Base-by-base conservation (phyloP, 2,113 vertebrate genomes). In the Crotalus viridis region DNA sequence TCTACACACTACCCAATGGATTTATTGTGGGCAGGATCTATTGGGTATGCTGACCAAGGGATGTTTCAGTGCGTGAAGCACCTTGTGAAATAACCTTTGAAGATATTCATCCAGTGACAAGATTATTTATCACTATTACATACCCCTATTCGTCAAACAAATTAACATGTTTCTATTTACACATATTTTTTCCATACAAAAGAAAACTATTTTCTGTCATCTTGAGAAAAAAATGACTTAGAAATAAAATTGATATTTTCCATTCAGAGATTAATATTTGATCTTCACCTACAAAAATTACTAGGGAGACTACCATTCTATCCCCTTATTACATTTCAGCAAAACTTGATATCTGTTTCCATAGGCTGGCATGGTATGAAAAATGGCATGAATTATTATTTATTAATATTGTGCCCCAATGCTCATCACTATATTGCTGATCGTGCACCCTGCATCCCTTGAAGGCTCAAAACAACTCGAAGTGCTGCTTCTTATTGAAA, bases 131-230 rank as follows among this genome's bases (percentile, higher is more conserved):
- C 39, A 89, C 17, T 51, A 89, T 51, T 64, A 92, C 59, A 10
- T 92, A 48, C 85, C 52, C n/a, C 52, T 74, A 46, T 85, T 92
- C 64, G 59, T 89, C 64, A 89, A 92, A 57, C 24, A 85, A 89
- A 89, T 85, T 59, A 74, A 1, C 28, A 85, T 59, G 92, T 56
- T 89, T 10, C 7, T 10, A 51, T 89, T 24, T 81, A 13, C n/a
- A 89, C 33, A 48, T 17, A 26, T 89, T 89, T 55, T 88, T 54
- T 57, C 43, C 10, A 89, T 46, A 85, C 88, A 81, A 85, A 92
- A 89, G 13, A 81, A 89, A 48, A 90, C 21, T n/a, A 10, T 26
- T 59, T 89, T 89, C 10, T 89, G 52, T 15, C 4, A 89, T 59
- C 39, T 15, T 89, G 9, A 51, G 10, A 26, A 24, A 59, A 59